A percentile compares a stretch with the other conserved stretches of the same genome.
Conservation (phyloP, 1,140 invertebrate genomes). For the Pogonomyrmex californicus region DNA sequence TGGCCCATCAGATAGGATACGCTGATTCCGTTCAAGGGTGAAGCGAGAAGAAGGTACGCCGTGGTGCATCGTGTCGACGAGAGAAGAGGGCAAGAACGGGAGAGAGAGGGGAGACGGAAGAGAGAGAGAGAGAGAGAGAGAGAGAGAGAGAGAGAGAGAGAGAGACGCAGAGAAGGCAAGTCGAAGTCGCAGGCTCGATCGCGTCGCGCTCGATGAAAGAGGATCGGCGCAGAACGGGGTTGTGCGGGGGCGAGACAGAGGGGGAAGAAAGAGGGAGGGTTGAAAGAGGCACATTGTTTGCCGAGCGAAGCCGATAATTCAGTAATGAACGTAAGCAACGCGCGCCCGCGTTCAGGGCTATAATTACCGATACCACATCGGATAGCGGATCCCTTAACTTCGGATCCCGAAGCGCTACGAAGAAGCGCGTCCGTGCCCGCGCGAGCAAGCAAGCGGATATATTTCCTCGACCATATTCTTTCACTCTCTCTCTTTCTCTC, state of each 20-base stretch:
- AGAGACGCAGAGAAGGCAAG: not conserved
- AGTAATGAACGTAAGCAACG: conserved; percentile 87
- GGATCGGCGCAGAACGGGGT: conserved; percentile 54
- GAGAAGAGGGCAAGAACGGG: conserved; percentile 8
- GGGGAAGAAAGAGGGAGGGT: conserved; percentile 56
- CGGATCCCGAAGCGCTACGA: conserved; percentile 77
- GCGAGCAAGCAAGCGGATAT: conserved; percentile 64
- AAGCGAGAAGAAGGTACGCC: conserved; percentile 48
- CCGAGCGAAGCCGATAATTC: conserved; percentile 86
- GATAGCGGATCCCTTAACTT: conserved; percentile 86
- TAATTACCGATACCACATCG: conserved; percentile 87
- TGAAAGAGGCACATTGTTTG: conserved; percentile 85
- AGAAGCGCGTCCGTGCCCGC: conserved; percentile 75
- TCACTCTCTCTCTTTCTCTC: conserved; percentile 37
- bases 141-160: no score
- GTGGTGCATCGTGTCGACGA: conserved; percentile 28
- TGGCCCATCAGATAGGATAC: conserved; percentile 78
- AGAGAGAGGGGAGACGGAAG: not conserved
- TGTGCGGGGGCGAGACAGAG: conserved; percentile 59
- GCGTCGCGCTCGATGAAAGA: conserved; percentile 9
- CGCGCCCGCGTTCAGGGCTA: conserved; percentile 85
- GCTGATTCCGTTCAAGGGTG: conserved; percentile 63
- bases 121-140: conserved; percentile 17
- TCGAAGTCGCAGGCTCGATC: not conserved
- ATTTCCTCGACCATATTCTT: conserved; percentile 44